Evolutionary conservation across 2,113 vertebrate species (phyloP).

Genomic region (Numenius arquata): DNA sequence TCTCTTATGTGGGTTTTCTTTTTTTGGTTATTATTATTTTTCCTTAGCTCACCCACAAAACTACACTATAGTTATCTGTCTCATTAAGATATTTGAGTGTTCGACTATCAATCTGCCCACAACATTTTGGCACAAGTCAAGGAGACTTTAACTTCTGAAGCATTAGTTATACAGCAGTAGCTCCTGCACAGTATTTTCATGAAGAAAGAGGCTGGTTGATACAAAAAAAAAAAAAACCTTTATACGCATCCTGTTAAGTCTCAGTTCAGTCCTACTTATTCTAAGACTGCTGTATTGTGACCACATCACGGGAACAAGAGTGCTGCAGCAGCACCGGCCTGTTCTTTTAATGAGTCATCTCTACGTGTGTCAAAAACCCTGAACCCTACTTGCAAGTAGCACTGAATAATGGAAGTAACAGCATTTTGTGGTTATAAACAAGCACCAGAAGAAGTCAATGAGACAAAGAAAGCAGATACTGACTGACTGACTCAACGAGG

Average conservation of each 20-base stretch:
- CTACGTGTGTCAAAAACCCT: background rate
- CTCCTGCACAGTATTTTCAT: background rate
- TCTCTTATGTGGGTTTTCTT: background rate
- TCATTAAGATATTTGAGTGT: background rate
- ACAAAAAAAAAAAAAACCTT: background rate
- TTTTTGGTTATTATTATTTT: background rate
- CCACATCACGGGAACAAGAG: background rate
- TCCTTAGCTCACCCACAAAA: background rate
- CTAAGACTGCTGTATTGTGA: background rate
- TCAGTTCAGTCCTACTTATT: background rate
- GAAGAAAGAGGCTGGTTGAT: background rate
- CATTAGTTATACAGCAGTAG: background rate
- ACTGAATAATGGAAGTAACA: background rate
- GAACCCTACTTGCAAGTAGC: background rate
- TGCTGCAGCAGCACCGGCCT: background rate
- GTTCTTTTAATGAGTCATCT: background rate
- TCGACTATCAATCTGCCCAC: background rate
- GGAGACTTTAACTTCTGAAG: background rate
- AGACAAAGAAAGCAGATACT: background rate
- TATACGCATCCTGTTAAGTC: background rate
- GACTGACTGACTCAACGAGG: background rate
- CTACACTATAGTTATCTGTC: background rate
- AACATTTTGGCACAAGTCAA: background rate
- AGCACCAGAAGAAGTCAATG: background rate
- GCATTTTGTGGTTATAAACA: background rate